Evolutionary conservation across 1,140 invertebrate genomes (phyloP).

Genomic region (Cotesia chilonis): DNA sequence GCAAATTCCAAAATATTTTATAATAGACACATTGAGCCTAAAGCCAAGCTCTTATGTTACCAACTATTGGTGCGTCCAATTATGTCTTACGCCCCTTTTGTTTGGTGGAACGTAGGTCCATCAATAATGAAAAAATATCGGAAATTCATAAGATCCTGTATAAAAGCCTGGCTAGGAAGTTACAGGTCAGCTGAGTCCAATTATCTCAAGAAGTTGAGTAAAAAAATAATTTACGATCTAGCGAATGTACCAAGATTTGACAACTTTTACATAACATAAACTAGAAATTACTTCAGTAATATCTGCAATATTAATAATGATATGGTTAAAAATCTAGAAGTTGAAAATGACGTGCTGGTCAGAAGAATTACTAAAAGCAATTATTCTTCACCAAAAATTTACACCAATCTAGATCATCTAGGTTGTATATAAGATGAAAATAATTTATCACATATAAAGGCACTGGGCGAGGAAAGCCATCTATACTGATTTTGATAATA

Average conservation of each 20-base stretch:
- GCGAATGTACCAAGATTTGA: constrained; percentile 4
- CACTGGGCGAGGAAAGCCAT: constrained; percentile 18
- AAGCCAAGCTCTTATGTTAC: constrained; percentile 26
- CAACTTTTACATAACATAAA: background rate
- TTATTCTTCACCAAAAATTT: constrained; percentile 17
- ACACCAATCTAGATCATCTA: constrained; percentile 15
- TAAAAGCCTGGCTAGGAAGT: background rate
- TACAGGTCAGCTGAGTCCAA: background rate
- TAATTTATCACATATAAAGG: constrained; percentile 15
- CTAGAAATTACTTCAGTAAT: no score
- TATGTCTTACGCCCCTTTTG: background rate
- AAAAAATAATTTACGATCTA: background rate
- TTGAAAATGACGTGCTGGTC: no score
- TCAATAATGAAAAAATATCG: background rate
- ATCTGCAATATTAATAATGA: no score
- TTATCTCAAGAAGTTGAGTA: background rate
- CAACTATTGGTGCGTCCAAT: constrained; percentile 12
- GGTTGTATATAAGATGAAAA: constrained; percentile 14
- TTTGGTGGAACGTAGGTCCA: constrained; percentile 9
- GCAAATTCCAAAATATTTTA: constrained; percentile 17
- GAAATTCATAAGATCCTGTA: background rate
- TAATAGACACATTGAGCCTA: constrained; percentile 11
- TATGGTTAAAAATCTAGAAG: no score
- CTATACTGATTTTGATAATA: background rate
- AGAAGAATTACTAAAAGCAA: constrained; percentile 8